Evolutionary conservation across 2,113 vertebrate species (phyloP), one percentile per base, ranked within the genome.

Genomic region (Dolichallabes microphthalmus): DNA sequence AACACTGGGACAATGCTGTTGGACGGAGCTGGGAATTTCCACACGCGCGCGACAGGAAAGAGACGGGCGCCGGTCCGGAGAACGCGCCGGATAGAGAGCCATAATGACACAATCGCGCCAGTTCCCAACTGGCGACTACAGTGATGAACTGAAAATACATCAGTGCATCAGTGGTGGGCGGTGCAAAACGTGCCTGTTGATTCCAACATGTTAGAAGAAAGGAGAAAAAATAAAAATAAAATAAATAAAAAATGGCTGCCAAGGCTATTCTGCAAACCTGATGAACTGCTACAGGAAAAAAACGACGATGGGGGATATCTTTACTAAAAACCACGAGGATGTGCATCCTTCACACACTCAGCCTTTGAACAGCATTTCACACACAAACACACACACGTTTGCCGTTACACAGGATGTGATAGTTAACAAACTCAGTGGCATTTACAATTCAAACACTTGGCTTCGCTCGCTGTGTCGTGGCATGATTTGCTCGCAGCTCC

Each of bases 1-100:
- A 87, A 85, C 88, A 85, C 79, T 11, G 53, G 82, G 80, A 89
- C 86, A 87, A 87, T 83, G 82, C 50, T n/a, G 66, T 71, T 84
- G 50, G 25, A 83, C 17, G 74, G 79, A 71, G 76, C 45, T 39
- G 71, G 85, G 87, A 85, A 74, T 89, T 89, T 90, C 87, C 85
- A 84, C 83, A 84, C 73, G 83, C 55, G 80, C 82, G 73, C 76
- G 82, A 20, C 80, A 83, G 89, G 80, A 88, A 86, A 78, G 84
- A 78, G 85, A 82, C 74, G 81, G 87, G 85, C 80, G 63, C 57
- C 71, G 82, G 66, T 77, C 55, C 75, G 52, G 63, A 22, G 57
- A 71, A 75, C 30, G 2, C 0, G 17, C 58, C 13, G 58, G n/a
- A 32, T 10, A 75, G 82, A 50, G 53, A 50, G 53, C 45, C 60